Base-by-base conservation (phyloP, 2,797 vertebrate genomes). In the Cyprinella venusta region DNA sequence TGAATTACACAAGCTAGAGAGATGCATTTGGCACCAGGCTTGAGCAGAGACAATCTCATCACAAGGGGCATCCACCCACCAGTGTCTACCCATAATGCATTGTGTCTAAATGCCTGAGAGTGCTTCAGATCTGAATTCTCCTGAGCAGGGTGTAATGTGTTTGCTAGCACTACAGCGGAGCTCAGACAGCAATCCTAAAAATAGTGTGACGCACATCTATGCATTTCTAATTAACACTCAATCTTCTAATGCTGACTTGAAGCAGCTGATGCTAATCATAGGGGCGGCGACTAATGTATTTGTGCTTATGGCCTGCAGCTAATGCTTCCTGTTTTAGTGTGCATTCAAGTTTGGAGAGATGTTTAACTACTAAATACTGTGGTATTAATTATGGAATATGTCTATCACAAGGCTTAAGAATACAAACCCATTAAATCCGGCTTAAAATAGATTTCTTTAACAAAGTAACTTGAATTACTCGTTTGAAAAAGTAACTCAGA, bases 1-100 rank as follows among this genome's bases (percentile, higher is more conserved):
- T 90, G 89, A 92, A 92, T 92, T 92, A 91, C 91, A 85, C 80
- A 87, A 80, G 42, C 79, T 70, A 68, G 77, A 50, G 79, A 82
- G 69, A 84, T 79, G 76, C 83, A 87, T 84, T 88, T 80, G 80
- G 80, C 75, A 84, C 74, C 36, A 15, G 52, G 67, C 38, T 76
- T 50, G 61, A 70, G 84, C 75, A 52, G 36, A 85, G 81, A 80
- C 81, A 50, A 84, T 82, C 76, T 42, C 81, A 81, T 80, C 77
- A 76, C 65, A 77, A 84, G 74, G 64, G 76, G 56, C 81, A 79
- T 50, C 80, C 83, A 30, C 80, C 75, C 80, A 82, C 68, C 50
- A 38, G n/a, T 76, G 19, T 80, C 59, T 85, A 52, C 69, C 63
- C 59, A 64, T 52, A 54, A 48, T 40, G 30, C 59, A 71, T n/a